Evolutionary conservation across 2,888 invertebrate genomes (phyloP).

Genomic region (Drosophila mimica): DNA sequence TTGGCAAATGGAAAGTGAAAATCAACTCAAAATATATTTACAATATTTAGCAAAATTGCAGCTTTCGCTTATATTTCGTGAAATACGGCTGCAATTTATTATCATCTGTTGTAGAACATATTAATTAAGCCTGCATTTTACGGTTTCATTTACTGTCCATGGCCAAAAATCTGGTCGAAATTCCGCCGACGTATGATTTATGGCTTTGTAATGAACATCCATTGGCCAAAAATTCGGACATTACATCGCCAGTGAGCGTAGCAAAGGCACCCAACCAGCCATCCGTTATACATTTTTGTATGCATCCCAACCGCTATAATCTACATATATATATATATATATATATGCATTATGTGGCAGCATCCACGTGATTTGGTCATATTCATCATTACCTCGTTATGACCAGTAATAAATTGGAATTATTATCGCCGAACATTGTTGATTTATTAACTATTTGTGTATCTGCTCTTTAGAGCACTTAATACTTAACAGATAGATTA

Average conservation of each 20-base stretch:
- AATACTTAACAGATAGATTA: too few species aligned
- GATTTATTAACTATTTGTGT: not conserved
- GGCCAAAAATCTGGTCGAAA: slow-evolving; percentile 3
- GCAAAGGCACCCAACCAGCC: not conserved
- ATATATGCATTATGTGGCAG: not conserved
- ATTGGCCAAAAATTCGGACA: slow-evolving; percentile 30
- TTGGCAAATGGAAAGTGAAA: slow-evolving; percentile 23
- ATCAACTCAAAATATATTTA: not conserved
- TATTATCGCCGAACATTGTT: not conserved
- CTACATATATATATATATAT: not conserved
- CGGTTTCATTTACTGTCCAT: slow-evolving; percentile 55
- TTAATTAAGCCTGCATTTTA: slow-evolving; percentile 48
- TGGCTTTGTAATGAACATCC: slow-evolving; percentile 20
- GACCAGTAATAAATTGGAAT: not conserved
- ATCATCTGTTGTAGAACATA: slow-evolving; percentile 10
- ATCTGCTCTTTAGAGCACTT: not conserved
- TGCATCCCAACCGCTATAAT: not conserved
- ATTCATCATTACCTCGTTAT: not conserved
- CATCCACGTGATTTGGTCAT: not conserved
- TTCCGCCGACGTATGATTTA: slow-evolving; percentile 11
- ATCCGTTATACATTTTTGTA: not conserved
- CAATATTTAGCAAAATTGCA: not conserved
- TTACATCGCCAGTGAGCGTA: slow-evolving; percentile 27
- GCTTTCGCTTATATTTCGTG: slow-evolving; percentile 17
- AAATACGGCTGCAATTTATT: slow-evolving; percentile 47